Evolutionary conservation across 2,888 invertebrate genomes (phyloP), one percentile per base, ranked within the genome.

Genomic region (Chromoteleia sp.): DNA sequence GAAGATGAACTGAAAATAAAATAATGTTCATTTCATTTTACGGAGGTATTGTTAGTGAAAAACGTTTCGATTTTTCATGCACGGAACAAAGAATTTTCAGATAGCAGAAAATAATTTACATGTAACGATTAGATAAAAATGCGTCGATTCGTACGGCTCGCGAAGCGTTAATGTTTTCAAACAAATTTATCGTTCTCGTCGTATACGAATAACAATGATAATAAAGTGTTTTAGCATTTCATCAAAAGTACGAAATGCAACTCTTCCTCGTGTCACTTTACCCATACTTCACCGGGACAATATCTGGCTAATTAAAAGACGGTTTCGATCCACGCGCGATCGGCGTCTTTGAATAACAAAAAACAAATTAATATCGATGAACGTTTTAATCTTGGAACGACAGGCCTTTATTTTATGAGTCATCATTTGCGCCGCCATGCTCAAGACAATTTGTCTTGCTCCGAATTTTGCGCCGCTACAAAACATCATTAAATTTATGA

Each of bases 401-500:
- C 36, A 15, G 19, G 7, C 19, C 7, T n/a, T 17, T n/a, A 10
- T 29, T 15, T 45, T 6, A 10, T 15, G 12, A 30, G 15, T 36
- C 36, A 45, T 63, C 56, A 52, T 52, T 61, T 17, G 14, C 15
- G 14, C 36, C 33, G 14, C 19, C 15, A 33, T n/a, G 25, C 12
- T n/a, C 15, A n/a, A n/a, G 36, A 10, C 39, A 25, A 74, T 45
- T 65, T 48, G 74, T 56, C 56, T 65, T 58, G 63, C 52, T 30
- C 15, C 41, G 17, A 74, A 33, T 48, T 74, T 65, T 25, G 4
- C 48, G 12, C 7, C 45, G 39, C 15, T 17, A 48, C 65, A 65
- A 74, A 74, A 74, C 58, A 58, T 65, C 56, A 74, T 74, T 65
- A 48, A 74, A 74, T 74, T 65, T 74, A 74, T 74, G 63, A 65